Evolutionary conservation across 1,140 invertebrate genomes (phyloP), one percentile per base, ranked within the genome.

Genomic region (Eupristina koningsbergeri): DNA sequence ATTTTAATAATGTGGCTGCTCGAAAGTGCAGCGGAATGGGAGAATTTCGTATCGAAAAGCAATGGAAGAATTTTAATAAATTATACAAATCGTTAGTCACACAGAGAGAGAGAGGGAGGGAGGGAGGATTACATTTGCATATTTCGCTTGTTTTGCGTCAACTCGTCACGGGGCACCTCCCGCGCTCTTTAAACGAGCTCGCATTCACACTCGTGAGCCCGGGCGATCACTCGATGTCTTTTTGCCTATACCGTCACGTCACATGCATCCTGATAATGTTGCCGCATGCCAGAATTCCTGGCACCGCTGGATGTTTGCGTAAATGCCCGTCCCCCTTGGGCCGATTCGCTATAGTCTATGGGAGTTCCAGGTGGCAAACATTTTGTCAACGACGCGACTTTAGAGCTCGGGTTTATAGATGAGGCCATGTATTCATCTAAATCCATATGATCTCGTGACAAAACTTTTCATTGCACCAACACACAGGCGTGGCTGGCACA

Each of bases 401-500:
- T 3, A 26, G 53, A 15, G 36, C 34, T 63, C 31, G 41, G n/a
- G 74, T 39, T 83, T 83, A 69, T 61, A 83, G 73, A 83, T 83
- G 81, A 83, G 58, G 81, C 81, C 81, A 77, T 74, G 63, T 83
- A 77, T 74, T 76, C 31, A 13, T 31, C 29, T 34, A 83, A 83
- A 83, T 83, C 81, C 74, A 39, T 41, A 41, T 76, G 76, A 82
- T 82, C 45, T 61, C 58, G 41, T 45, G 41, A 45, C 41, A 45
- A 45, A 45, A 45, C 41, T 45, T 45, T 45, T 45, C 41, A 45
- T 13, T 45, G 41, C 41, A 7, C 41, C 6, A 45, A 13, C 41
- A 45, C 13, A 45, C 13, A 45, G 41, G 15, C 13, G 47, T 9
- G 9, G 19, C 79, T 3, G 3, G 53, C 53, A 5, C 19, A 1